Evolutionary conservation across 1,140 invertebrate genomes (phyloP).

Genomic region (Trachymyrmex cornetzi): DNA sequence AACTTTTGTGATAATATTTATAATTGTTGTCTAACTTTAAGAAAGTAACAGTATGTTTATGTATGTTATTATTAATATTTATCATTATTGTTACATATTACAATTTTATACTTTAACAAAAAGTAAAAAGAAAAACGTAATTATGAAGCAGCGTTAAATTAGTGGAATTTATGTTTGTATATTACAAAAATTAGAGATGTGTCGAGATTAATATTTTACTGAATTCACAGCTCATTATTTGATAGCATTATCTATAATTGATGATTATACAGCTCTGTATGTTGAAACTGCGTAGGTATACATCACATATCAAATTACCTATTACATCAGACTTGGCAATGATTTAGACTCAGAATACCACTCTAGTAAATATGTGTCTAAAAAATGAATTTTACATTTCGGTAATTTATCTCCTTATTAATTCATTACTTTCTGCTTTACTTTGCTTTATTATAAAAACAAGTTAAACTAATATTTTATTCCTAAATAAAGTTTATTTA

Average conservation of each 20-base stretch:
- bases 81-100: constrained; percentile 10
- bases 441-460: neutral
- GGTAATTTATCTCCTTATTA: constrained; percentile 21
- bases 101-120: neutral
- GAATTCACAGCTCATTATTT: constrained; percentile 77
- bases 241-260: constrained; percentile 75
- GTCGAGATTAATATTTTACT: constrained; percentile 52
- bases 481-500: neutral
- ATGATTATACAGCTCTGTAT: constrained; percentile 78
- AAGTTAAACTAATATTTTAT: neutral
- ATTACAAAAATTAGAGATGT: constrained; percentile 53
- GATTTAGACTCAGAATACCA: constrained; percentile 38
- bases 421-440: neutral
- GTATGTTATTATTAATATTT: neutral
- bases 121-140: constrained; percentile 16
- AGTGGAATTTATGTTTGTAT: constrained; percentile 30
- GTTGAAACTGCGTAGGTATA: constrained; percentile 40
- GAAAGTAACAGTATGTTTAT: neutral
- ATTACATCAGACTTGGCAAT: constrained; percentile 77
- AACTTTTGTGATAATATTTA: neutral
- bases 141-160: constrained; percentile 10
- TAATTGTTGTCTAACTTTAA: neutral
- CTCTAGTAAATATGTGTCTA: constrained; percentile 5
- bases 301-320: constrained; percentile 81
- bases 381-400: constrained; percentile 53